Conservation (phyloP, 1,140 invertebrate species). For the Drosophila nikananu region DNA sequence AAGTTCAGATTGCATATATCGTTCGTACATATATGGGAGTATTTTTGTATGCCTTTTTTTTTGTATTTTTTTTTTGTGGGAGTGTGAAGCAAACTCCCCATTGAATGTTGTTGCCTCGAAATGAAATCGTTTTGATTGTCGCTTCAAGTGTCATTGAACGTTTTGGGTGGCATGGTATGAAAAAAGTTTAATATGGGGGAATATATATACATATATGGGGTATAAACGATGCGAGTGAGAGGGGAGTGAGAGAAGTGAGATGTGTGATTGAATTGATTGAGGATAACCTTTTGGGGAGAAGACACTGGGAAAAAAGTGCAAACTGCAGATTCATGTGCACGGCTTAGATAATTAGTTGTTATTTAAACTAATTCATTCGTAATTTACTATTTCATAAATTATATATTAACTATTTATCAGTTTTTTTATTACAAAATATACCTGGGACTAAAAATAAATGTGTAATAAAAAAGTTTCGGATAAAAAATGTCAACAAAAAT, state of each 20-base stretch:
- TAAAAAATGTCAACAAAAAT: too few species aligned
- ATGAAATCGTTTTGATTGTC: conserved; percentile 77
- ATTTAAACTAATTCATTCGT: not conserved
- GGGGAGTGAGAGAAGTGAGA: not conserved
- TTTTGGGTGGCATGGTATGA: conserved; percentile 34
- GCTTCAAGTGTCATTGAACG: conserved; percentile 66
- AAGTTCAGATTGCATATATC: conserved; percentile 42
- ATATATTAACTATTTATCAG: too few species aligned
- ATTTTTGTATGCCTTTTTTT: not conserved
- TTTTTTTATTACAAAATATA: too few species aligned
- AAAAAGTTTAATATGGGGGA: conserved; percentile 5
- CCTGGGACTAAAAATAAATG: too few species aligned
- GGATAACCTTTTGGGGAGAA: conserved; percentile 2
- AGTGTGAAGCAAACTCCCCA: conserved; percentile 46
- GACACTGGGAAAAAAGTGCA: not conserved
- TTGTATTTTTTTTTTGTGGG: not conserved
- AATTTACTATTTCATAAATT: too few species aligned
- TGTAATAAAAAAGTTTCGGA: too few species aligned
- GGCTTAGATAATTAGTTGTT: not conserved
- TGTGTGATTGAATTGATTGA: conserved; percentile 7
- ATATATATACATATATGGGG: conserved; percentile 7
- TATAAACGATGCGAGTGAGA: not conserved
- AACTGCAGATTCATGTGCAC: not conserved
- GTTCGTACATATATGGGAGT: conserved; percentile 8
- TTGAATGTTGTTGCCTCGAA: conserved; percentile 57